Evolutionary conservation across 2,888 invertebrate species (phyloP), one percentile per base, ranked within the genome.

Genomic region (Bimastos eiseni): DNA sequence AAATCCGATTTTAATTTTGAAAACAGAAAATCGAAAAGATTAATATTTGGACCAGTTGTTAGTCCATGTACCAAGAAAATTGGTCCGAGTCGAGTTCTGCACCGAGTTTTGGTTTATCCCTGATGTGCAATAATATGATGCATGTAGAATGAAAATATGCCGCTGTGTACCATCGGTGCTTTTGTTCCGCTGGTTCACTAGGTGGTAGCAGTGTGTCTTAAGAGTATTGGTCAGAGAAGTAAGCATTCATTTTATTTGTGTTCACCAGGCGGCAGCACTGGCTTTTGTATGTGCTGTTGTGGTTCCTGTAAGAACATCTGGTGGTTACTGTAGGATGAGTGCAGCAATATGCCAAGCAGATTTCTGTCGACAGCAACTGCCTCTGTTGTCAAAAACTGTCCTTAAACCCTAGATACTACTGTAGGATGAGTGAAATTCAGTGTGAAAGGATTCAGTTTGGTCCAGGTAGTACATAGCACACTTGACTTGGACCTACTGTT

Each of bases 151-250:
- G 13, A 70, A 49, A 70, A 70, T 70, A n/a, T 70, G 13, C 70
- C 24, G 49, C 21, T 24, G 24, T 24, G 19, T 1, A 49, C 49
- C 49, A 49, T 49, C 19, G 44, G 24, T 19, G 4, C 21, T 21
- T 49, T 49, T 24, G 0, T 21, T 49, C 1, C 24, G 49, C 49
- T 49, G 24, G n/a, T 70, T 70, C 70, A 70, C 70, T 11, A 70
- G 70, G 70, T 70, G 70, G 70, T 70, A 70, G 70, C 70, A 70
- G 70, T 70, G n/a, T 70, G 70, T n/a, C 70, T 70, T 70, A 70
- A 2, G n/a, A n/a, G 8, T 70, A 8, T n/a, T 70, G 2, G 70
- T n/a, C 70, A 70, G 17, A 70, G 6, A n/a, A n/a, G 70, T 8
- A 70, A 70, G 70, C 70, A 8, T 70, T 30, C 0, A 70, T 5